A percentile compares a stretch with the other conserved stretches of the same genome.
These are phyloP conservation scores for Rutilus rutilus DNA, from an alignment of 2,113 vertebrate genomes.

Conservation along the genomic window DNA sequence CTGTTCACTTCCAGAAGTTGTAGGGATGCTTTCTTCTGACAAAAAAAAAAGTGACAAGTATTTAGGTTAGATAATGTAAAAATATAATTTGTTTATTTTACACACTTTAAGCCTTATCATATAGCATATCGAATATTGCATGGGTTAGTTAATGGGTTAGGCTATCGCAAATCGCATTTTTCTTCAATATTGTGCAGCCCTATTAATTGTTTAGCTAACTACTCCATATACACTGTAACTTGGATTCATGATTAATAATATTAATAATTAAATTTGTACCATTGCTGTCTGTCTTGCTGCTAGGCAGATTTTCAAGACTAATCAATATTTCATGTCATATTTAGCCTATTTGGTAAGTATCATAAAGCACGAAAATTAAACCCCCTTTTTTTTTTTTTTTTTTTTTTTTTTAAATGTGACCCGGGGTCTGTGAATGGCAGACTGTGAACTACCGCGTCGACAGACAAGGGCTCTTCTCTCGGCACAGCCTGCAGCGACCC, in stretches of 20 bases:
- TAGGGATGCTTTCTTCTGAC: too few species aligned
- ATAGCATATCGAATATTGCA: too few species aligned
- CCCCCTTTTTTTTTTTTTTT: too few species aligned
- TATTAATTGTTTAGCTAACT: too few species aligned
- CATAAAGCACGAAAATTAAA: neutral
- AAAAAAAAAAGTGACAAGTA: too few species aligned
- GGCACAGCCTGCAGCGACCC: conserved; percentile 24
- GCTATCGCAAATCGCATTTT: too few species aligned
- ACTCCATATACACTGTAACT: neutral
- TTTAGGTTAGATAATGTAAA: too few species aligned
- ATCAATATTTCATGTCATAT: neutral
- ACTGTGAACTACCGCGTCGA: neutral
- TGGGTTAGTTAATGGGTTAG: too few species aligned
- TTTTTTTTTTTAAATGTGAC: neutral
- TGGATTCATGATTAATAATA: neutral
- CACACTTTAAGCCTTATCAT: too few species aligned
- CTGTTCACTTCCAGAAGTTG: too few species aligned
- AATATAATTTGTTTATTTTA: too few species aligned
- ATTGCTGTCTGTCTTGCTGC: neutral
- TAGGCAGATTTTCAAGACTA: neutral
- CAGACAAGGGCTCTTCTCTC: neutral
- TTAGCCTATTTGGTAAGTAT: neutral
- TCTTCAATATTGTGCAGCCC: too few species aligned
- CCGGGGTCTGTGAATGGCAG: neutral
- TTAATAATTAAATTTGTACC: neutral